Base-by-base conservation (phyloP, 2,113 vertebrate genomes). In the Corynorhinus townsendii region DNA sequence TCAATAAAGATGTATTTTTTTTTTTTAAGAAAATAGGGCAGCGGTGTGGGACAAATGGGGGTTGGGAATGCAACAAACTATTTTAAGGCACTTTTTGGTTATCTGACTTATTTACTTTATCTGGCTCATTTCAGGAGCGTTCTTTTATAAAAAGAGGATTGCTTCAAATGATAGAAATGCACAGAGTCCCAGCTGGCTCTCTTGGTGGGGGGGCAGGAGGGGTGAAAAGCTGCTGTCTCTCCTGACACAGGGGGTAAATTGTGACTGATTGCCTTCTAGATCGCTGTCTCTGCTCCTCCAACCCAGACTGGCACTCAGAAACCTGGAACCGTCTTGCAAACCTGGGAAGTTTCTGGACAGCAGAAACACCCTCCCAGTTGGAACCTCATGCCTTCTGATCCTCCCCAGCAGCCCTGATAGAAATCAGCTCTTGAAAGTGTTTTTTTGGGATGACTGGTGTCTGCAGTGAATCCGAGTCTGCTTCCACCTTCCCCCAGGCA, bases 371-470 rank as follows among this genome's bases (percentile, higher is more conserved):
- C 17, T 92, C 20, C 12, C 20, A 14, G 19, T 40, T 71, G 83
- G 47, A 87, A 45, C 40, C 6, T 64, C 40, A 3, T 22, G 33
- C 14, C 80, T 89, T 88, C 28, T 86, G 56, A 84, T 68, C 43
- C 0, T 9, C 24, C 28, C 73, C 30, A 1, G 11, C 2, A 28
- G 64, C 73, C 52, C 59, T 52, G 76, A 77, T 54, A 95, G 94
- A 92, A 89, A 89, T 80, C 77, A 94, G 89, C 52, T 64, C 64
- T 77, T 66, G 69, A 89, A 82, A 69, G 89, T 35, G 12, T n/a
- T 40, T 30, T 73, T 81, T 75, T 38, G 52, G 86, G 73, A 38
- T 47, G 75, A 68, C 64, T 14, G 16, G 11, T 30, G 2, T 80
- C 38, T 59, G 56, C 47, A 40, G 56, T 30, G 75, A 47, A 11